These are phyloP conservation scores for Syngnathus floridae DNA, from an alignment of 2,113 vertebrate genomes.

Conservation along the genomic window DNA sequence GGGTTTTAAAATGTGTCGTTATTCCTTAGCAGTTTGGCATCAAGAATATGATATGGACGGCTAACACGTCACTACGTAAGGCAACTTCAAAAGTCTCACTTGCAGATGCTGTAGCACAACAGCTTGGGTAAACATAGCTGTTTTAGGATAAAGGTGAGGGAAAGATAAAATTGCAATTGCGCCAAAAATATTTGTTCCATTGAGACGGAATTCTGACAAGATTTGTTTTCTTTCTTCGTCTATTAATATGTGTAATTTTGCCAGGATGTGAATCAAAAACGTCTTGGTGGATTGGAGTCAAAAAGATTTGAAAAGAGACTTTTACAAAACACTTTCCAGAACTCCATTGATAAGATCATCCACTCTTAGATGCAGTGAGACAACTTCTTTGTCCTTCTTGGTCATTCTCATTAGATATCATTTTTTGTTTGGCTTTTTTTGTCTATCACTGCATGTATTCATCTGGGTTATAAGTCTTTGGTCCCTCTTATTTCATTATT, in stretches of 20 bases:
- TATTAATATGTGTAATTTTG: slow-evolving; percentile 26
- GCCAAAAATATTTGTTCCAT: slow-evolving; percentile 37
- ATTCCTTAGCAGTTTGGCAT: slow-evolving; percentile 63
- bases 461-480: slow-evolving; percentile 51
- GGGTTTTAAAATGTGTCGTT: slow-evolving; percentile 33
- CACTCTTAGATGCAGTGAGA: slow-evolving; percentile 33
- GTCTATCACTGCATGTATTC: slow-evolving; percentile 23
- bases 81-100: slow-evolving; percentile 45
- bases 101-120: slow-evolving; percentile 19
- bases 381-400: slow-evolving; percentile 30
- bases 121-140: slow-evolving; percentile 33
- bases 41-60: slow-evolving; percentile 30
- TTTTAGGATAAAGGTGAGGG: slow-evolving; percentile 21
- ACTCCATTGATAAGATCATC: slow-evolving; percentile 55
- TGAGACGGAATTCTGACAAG: slow-evolving; percentile 22
- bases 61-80: slow-evolving; percentile 31
- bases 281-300: slow-evolving; percentile 35
- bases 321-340: slow-evolving; percentile 36
- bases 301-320: slow-evolving; percentile 35
- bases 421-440: slow-evolving; percentile 12
- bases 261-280: slow-evolving; percentile 42
- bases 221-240: slow-evolving; percentile 30
- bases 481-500: slow-evolving; percentile 44
- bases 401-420: slow-evolving; percentile 42
- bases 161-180: slow-evolving; percentile 39